Evolutionary conservation across 2,888 invertebrate genomes (phyloP), one percentile per base, ranked within the genome.

Genomic region (Heteromurus nitidus): DNA sequence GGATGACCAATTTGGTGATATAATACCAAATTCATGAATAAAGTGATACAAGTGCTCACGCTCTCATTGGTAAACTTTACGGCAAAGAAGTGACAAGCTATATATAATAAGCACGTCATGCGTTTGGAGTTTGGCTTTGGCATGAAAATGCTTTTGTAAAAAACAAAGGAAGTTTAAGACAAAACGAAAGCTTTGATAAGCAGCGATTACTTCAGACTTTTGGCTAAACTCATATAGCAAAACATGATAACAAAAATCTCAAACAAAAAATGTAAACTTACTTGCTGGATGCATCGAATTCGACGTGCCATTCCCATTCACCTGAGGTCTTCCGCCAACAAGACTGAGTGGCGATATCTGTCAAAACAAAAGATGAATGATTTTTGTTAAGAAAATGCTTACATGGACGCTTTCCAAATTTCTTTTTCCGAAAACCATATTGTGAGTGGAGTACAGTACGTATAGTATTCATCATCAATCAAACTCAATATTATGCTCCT

Each of bases 301-400:
- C 24, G 87, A 69, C 31, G 85, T 55, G 89, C 91, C 90, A 85
- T 90, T 90, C 50, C 91, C 91, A 88, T 91, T 91, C 85, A 91
- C 89, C 84, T 90, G 88, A 31, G 88, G 88, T 73, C 87, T 84
- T 90, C 88, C 42, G 93, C 93, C 26, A 93, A 89, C 94, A 83
- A 95, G 90, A 13, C 94, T 93, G 86, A 95, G 90, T 0, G 94
- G 95, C 87, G 93, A 94, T 92, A 94, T 94, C 90, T 94, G 95
- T 70, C 80, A 82, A 83, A 84, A 82, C 70, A 79, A 81, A 83
- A 69, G 68, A 69, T 74, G 58, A 74, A 81, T 81, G 81, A 80
- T 47, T 30, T 30, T 64, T 70, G 18, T 31, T 18, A 60, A 69
- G 13, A 28, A 67, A 44, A 55, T 53, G 76, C 55, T 67, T 31